phyloP scores from a whole-genome alignment of 2,113 vertebrate species.

The Podarcis muralis region DNA sequence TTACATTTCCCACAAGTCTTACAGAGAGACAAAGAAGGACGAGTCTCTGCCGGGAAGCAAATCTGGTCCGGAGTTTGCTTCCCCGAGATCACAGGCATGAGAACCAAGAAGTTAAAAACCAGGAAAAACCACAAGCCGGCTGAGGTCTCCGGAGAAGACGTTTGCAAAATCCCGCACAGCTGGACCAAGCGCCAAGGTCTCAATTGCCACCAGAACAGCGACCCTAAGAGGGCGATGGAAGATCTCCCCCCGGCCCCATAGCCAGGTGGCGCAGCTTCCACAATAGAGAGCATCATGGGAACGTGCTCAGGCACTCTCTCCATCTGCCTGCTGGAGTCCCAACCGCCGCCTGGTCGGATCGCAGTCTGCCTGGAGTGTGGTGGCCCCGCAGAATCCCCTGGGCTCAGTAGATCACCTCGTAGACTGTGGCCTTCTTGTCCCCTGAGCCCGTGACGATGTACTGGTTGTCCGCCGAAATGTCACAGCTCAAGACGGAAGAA shows the following conservation, averaged over 20 bases:
- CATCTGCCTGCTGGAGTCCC: background rate
- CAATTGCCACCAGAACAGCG: background rate
- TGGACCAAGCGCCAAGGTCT: conserved; percentile 13
- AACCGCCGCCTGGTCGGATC: conserved; percentile 18
- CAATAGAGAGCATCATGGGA: background rate
- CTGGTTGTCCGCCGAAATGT: conserved; percentile 96
- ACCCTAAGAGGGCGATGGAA: background rate
- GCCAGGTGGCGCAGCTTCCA: background rate
- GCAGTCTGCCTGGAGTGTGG: conserved; percentile 32
- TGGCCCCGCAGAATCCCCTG: conserved; percentile 40
- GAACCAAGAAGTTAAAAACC: conserved; percentile 35
- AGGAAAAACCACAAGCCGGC: conserved; percentile 49
- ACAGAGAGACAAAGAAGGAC: conserved; percentile 48
- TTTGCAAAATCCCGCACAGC: conserved; percentile 58
- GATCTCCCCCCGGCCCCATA: background rate
- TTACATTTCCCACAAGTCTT: conserved; percentile 92
- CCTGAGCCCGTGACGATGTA: conserved; percentile 97
- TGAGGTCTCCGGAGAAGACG: conserved; percentile 27
- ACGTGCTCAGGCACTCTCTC: background rate
- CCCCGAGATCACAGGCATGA: conserved; percentile 54
- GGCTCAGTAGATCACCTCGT: conserved; percentile 94
- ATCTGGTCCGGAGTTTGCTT: conserved; percentile 63
- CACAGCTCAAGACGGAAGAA: conserved; percentile 95
- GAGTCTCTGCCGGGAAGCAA: conserved; percentile 47
- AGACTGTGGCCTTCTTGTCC: conserved; percentile 98